Evolutionary conservation across 2,888 invertebrate genomes (phyloP), one percentile per base, ranked within the genome.

Genomic region (Notocelia uddmanniana): DNA sequence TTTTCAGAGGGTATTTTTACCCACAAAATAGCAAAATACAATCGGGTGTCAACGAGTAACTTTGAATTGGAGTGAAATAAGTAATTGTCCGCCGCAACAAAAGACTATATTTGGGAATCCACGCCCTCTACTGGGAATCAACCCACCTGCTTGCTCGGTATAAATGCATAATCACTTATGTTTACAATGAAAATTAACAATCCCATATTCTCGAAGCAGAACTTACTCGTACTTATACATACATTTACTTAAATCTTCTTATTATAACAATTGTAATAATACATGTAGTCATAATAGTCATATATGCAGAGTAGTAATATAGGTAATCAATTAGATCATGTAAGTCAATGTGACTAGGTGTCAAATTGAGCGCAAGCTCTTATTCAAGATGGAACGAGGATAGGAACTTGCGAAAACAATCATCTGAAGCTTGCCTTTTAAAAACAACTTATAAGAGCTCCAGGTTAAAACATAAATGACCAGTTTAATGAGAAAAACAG

Each of bases 111-210:
- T 60, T 60, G 13, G 19, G 31, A 57, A 41, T 11, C 55, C 37
- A 3, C 37, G 3, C 23, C 37, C 21, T 18, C 23, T 60, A 10
- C 23, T 52, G 41, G 52, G 54, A 59, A 60, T 26, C 41, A 26
- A 54, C 23, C 41, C 68, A 68, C 52, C 52, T 54, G 60, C 11
- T 5, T 9, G 18, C 21, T 63, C 63, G 19, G 21, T 37, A 10
- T 10, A 59, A 59, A 15, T 13, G 11, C 11, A 11, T 34, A 34
- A 8, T 37, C 37, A n/a, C 18, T 34, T 52, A 31, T 52, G 21
- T 50, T 34, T 34, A 37, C 21, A 63, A 52, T 21, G 52, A 19
- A 52, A 63, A 63, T 50, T 34, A 52, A 52, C n/a, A 19, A 62
- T 23, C 18, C 6, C 18, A 3, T 23, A 18, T 52, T 15, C 34